A percentile compares a stretch with the other conserved stretches of the same genome.
Evolutionary conservation across 2,113 vertebrate species (phyloP).

Genomic region (Accipiter cooperii): DNA sequence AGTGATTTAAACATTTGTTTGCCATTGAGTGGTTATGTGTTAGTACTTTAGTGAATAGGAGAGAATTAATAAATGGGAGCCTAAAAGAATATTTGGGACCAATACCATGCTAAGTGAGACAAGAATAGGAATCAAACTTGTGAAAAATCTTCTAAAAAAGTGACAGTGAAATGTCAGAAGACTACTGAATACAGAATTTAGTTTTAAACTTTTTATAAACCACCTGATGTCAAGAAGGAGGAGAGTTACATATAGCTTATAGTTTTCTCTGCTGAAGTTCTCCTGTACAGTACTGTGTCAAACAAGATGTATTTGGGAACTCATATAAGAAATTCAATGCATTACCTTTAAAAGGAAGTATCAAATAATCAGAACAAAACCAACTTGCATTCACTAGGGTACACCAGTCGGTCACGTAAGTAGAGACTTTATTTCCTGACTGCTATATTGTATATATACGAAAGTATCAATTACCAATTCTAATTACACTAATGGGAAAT

Average conservation of each 20-base stretch:
- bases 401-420: slow-evolving; percentile 3
- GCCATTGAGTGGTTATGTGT: not conserved
- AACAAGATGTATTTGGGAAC: not conserved
- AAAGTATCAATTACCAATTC: slow-evolving; percentile 67
- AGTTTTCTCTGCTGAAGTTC: not conserved
- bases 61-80: not conserved
- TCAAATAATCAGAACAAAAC: not conserved
- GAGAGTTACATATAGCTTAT: not conserved
- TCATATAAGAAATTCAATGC: not conserved
- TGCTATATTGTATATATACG: slow-evolving; percentile 11
- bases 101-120: not conserved
- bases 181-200: not conserved
- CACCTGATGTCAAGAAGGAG: not conserved
- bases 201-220: not conserved
- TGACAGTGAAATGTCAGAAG: not conserved
- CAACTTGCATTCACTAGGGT: not conserved
- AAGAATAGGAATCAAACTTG: not conserved
- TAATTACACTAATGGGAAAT: slow-evolving; percentile 68
- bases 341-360: not conserved
- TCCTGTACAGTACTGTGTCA: not conserved
- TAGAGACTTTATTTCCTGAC: slow-evolving; percentile 43
- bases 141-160: not conserved
- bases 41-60: not conserved
- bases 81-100: not conserved
- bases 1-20: not conserved